These are phyloP conservation scores for Dissostichus mawsoni DNA, from an alignment of 2,113 vertebrate genomes.

Conservation along the genomic window DNA sequence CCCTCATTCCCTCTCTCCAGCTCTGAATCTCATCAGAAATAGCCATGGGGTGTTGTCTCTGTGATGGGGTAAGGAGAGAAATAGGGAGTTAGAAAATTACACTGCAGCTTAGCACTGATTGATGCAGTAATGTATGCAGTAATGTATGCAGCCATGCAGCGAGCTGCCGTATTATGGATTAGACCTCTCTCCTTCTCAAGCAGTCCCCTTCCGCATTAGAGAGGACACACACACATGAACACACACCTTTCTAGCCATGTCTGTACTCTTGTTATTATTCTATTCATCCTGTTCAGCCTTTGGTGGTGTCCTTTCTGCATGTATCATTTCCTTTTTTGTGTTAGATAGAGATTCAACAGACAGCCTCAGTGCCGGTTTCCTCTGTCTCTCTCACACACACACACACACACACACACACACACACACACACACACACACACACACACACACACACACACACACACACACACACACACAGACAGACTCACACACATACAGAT, in stretches of 20 bases:
- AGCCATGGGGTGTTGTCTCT: constrained; percentile 87
- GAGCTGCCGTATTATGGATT: constrained; percentile 77
- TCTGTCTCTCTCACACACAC: not conserved
- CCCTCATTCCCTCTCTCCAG: constrained; percentile 65
- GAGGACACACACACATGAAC: constrained; percentile 28
- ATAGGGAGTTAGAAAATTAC: constrained; percentile 85
- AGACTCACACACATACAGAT: constrained; percentile 1
- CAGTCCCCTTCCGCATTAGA: constrained; percentile 58
- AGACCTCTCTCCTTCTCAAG: constrained; percentile 63
- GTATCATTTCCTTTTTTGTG: constrained; percentile 35
- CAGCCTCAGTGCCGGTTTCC: constrained; percentile 26
- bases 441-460: no score
- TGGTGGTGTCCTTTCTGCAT: constrained; percentile 34
- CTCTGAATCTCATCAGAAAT: constrained; percentile 87
- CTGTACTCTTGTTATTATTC: constrained; percentile 57
- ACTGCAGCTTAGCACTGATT: constrained; percentile 85
- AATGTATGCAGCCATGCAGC: constrained; percentile 83
- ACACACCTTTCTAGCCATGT: constrained; percentile 43
- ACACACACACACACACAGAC: not conserved
- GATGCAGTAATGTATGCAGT: constrained; percentile 82
- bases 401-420: no score
- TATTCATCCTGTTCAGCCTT: constrained; percentile 46
- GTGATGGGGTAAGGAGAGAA: constrained; percentile 85
- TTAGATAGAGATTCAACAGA: constrained; percentile 25
- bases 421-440: no score